Base-by-base conservation (phyloP, 2,888 invertebrate species). In the Xylocampa areola region DNA sequence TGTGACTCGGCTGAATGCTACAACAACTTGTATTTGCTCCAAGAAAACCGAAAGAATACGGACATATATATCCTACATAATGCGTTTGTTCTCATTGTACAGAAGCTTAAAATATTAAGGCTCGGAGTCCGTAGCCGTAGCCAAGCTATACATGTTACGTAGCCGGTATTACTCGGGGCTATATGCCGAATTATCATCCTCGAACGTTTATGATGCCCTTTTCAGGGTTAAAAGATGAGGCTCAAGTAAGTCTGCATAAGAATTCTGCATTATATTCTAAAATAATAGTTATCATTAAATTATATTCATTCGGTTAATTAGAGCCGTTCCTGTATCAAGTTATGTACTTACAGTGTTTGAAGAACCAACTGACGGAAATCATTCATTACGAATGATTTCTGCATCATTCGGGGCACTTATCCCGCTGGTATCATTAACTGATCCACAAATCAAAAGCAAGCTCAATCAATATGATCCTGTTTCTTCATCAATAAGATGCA, bases 51-150 rank as follows among this genome's bases (percentile, higher is more conserved):
- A 48, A 63, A 53, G 55, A 73, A 49, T 51, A 53, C n/a, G 8
- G 14, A 25, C 11, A 30, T 60, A 44, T 21, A 45, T 19, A 32
- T 16, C 8, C 19, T 44, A 58, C 27, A 19, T 58, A 41, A 43
- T 47, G 23, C 32, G 47, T 51, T 41, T 65, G 71, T 44, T 65
- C 66, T 66, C 49, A 50, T 71, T 60, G 54, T 60, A 48, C 50
- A 32, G 25, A 21, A 33, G 53, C 54, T 67, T 61, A 60, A 65
- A 67, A 71, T 71, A 67, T 71, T 71, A 67, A 66, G 35, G 48
- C 35, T 16, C 7, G n/a, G 25, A 50, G 53, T 13, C 25, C 23
- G 37, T 14, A 25, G 25, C 21, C 39, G 25, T 25, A n/a, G n/a
- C n/a, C 35, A 32, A 39, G 17, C 4, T 43, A 32, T 44, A 45